Conservation (phyloP, 2,888 invertebrate genomes). For the Oxyscelio sp. region DNA sequence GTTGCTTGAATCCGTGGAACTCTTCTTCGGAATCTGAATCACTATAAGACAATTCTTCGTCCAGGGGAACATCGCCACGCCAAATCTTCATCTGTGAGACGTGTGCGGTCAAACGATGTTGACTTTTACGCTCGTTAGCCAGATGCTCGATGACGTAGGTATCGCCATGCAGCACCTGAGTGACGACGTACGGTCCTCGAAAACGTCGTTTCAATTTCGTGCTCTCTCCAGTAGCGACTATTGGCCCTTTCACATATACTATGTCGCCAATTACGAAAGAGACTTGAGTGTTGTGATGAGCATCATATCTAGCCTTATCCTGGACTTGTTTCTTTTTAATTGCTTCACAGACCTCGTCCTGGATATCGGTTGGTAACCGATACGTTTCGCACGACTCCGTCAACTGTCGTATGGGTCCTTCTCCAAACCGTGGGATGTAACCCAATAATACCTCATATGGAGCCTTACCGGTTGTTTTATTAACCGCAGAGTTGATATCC, state of each 20-base stretch:
- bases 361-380: neutral
- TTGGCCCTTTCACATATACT: slow-evolving; percentile 8
- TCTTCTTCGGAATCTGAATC: slow-evolving; percentile 1
- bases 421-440: slow-evolving; percentile 41
- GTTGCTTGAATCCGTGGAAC: neutral
- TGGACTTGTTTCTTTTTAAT: neutral
- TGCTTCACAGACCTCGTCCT: neutral
- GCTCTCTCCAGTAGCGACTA: slow-evolving; percentile 23
- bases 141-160: slow-evolving; percentile 18
- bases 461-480: slow-evolving; percentile 59
- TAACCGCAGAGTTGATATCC: slow-evolving; percentile 56
- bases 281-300: neutral
- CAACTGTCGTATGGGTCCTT: slow-evolving; percentile 22
- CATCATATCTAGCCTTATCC: neutral
- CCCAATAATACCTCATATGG: slow-evolving; percentile 62
- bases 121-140: neutral
- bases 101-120: slow-evolving; percentile 27
- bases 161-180: slow-evolving; percentile 1
- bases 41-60: neutral
- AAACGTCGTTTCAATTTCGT: slow-evolving; percentile 24
- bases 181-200: slow-evolving; percentile 18
- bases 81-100: slow-evolving; percentile 57
- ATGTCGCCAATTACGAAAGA: slow-evolving; percentile 25
- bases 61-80: neutral
- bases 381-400: neutral